Evolutionary conservation across 2,888 invertebrate genomes (phyloP), one percentile per base, ranked within the genome.

Genomic region (Cheilosia pagana): DNA sequence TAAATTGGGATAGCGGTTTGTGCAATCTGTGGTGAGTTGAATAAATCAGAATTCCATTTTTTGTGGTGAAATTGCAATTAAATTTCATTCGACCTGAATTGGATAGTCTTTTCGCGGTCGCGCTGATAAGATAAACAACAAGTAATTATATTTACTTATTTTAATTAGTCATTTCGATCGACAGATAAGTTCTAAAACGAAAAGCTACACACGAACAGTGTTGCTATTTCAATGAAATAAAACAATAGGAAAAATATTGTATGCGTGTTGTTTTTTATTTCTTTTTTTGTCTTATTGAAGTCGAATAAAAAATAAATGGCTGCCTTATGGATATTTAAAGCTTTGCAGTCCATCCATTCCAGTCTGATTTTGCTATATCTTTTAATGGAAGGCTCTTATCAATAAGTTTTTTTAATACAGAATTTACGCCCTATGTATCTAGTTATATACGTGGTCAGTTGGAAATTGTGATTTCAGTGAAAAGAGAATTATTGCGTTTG

Each of bases 21-120:
- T 23, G 39, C 14, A 68, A 50, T 21, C 67, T 68, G 76, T 76
- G 67, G 67, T 76, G 60, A 76, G 75, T 67, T 59, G 39, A 7
- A 59, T 12, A 28, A 31, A 41, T 35, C 35, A 39, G 28, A 28
- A 52, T 65, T 48, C 16, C 39, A 74, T 23, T 50, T 43, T 43
- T 16, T n/a, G n/a, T 16, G 7, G 16, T n/a, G n/a, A 19, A 19
- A 45, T 3, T 19, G 10, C 0, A 19, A 12, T 28, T 48, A 12
- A 6, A n/a, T 50, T 35, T 50, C 35, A 1, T 41, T 48, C 35
- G 35, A 48, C 12, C 19, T 63, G 23, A 63, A 35, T 50, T 23
- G 48, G 10, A 63, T 21, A 48, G 50, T 41, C 31, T 6, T 10
- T 8, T 10, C 10, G 7, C 35, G 31, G 1, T 23, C 21, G n/a